Conservation (phyloP, 2,113 vertebrate species). For the Cyanoderma ruficeps region DNA sequence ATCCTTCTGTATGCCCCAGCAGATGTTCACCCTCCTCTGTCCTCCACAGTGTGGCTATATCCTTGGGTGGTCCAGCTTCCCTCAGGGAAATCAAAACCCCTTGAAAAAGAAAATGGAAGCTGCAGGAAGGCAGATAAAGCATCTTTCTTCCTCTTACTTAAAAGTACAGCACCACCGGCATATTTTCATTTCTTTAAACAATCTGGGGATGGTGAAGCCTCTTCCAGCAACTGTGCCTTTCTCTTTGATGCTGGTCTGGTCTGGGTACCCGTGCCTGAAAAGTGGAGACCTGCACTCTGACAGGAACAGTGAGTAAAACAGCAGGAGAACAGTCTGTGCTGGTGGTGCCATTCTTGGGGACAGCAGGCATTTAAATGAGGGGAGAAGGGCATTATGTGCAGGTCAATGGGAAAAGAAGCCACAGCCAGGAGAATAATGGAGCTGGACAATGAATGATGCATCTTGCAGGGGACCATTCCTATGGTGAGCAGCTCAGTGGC, state of each 20-base stretch:
- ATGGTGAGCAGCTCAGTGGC: not conserved
- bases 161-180: not conserved
- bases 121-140: not conserved
- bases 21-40: not conserved
- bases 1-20: not conserved
- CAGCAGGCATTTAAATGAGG: not conserved
- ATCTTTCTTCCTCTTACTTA: not conserved
- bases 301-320: not conserved
- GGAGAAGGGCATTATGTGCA: not conserved
- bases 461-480: not conserved
- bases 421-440: not conserved
- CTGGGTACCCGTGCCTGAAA: not conserved
- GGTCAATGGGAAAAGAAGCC: not conserved
- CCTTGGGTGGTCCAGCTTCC: constrained; percentile 41
- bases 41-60: not conserved
- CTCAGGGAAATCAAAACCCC: not conserved
- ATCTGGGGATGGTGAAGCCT: not conserved
- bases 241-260: not conserved
- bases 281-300: not conserved
- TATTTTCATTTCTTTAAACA: not conserved
- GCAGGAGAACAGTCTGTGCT: not conserved
- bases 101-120: constrained; percentile 4
- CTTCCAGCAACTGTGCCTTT: not conserved
- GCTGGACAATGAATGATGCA: not conserved
- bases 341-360: not conserved